Percentiles rank a stretch among this genome's conserved stretches.
These are phyloP conservation scores for Hemitrygon akajei DNA, from an alignment of 2,797 vertebrate species.

Conservation along the genomic window DNA sequence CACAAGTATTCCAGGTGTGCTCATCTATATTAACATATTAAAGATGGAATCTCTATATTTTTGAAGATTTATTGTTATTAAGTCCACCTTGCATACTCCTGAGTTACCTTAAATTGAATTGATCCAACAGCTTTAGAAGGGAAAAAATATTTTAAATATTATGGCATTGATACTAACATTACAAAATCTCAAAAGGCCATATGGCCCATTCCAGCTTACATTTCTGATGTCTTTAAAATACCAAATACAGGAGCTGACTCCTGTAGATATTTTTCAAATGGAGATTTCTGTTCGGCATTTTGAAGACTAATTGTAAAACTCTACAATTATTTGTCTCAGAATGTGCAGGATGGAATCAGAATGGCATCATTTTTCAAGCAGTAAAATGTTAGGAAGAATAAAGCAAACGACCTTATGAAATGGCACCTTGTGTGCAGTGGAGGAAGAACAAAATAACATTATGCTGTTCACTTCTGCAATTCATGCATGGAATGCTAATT, in stretches of 20 bases:
- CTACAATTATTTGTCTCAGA: neutral
- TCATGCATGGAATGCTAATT: conserved; percentile 36
- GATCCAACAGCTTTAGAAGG: neutral
- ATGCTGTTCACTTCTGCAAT: conserved; percentile 15
- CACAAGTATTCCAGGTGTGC: neutral
- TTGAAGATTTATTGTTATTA: neutral
- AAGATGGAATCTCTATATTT: neutral
- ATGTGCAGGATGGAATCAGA: neutral
- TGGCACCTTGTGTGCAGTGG: neutral
- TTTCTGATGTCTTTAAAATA: neutral
- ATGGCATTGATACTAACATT: neutral
- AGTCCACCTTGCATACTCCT: neutral
- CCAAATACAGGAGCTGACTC: neutral
- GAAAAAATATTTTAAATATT: neutral
- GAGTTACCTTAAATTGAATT: neutral
- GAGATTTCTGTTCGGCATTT: neutral
- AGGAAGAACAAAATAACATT: conserved; percentile 30
- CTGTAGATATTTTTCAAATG: neutral
- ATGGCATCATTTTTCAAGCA: neutral
- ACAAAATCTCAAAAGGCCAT: too few species aligned
- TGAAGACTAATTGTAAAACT: neutral
- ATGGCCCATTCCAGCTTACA: too few species aligned
- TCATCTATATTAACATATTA: neutral
- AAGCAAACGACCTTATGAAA: conserved; percentile 24
- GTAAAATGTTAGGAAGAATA: neutral